Evolutionary conservation across 2,797 vertebrate genomes (phyloP).

Genomic region (Melanotaenia pygmaea): DNA sequence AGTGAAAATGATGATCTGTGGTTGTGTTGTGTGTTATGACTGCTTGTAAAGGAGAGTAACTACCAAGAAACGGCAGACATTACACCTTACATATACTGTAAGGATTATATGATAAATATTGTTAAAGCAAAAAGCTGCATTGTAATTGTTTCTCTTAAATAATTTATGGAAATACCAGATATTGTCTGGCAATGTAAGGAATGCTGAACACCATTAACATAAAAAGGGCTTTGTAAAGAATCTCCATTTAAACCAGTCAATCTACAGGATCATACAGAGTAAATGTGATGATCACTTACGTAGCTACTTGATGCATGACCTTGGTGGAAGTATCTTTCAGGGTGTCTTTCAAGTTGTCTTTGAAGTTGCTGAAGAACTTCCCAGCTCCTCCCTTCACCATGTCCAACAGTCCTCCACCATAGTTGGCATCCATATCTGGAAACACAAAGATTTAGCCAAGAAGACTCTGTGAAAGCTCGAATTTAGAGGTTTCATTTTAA

Average conservation of each 20-base stretch:
- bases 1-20: too few relatives aligned
- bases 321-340: conserved; percentile 98
- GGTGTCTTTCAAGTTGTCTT: conserved; percentile 99
- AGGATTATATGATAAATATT: too few relatives aligned
- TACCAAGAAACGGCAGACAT: too few relatives aligned
- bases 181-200: too few relatives aligned
- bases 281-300: conserved; percentile 78
- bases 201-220: too few relatives aligned
- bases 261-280: background rate
- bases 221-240: background rate
- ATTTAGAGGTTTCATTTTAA: conserved; percentile 10
- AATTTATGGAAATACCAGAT: too few relatives aligned
- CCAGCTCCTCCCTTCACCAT: conserved; percentile 99
- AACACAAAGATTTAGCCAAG: conserved; percentile 76
- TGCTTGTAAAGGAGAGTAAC: too few relatives aligned
- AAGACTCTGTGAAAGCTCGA: conserved; percentile 25
- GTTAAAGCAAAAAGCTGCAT: too few relatives aligned
- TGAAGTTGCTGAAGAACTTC: conserved; percentile 98
- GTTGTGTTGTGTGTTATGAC: too few relatives aligned
- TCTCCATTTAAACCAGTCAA: background rate
- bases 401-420: conserved; percentile 94
- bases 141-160: too few relatives aligned
- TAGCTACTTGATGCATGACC: conserved; percentile 98
- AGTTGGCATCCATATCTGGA: conserved; percentile 94
- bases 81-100: too few relatives aligned